Base-by-base conservation (phyloP, 1,140 invertebrate species). In the Papilio helenus region DNA sequence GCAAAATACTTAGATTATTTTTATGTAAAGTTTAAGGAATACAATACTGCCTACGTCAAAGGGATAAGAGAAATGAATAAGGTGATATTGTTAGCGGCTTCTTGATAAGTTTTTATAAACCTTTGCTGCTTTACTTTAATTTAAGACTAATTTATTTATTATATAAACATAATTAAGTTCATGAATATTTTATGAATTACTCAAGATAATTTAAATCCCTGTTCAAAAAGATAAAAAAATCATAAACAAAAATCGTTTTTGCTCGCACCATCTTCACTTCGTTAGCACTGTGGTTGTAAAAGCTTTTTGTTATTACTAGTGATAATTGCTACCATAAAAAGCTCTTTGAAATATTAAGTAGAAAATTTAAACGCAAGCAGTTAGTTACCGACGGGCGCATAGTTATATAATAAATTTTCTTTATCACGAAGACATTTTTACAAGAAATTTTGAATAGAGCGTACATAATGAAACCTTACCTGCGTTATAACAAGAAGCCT, bases 401-500 rank as follows among this genome's bases (percentile, higher is more conserved):
- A 65, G 23, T 65, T 65, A 65, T 65, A 65, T 23, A 65, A 65
- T 65, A 65, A 65, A 65, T 65, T 65, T 29, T 26, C 58, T 65
- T 65, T 65, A 16, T 4, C 26, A 65, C 58, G 58, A 10, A 26
- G 58, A 65, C 58, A 65, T 26, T 65, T 29, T 65, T 65, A 65
- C 23, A 65, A 65, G 58, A 65, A 65, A 65, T 65, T 65, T 65
- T 65, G 58, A 65, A 65, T 65, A 65, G 58, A 65, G 20, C 58
- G 20, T 23, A 29, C 26, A 65, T 65, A 29, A 65, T 65, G 58
- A 65, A 65, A 65, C 58, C 58, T 26, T 65, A 65, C 58, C 58
- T 65, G 58, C 23, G 23, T 65, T 65, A 65, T 65, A 65, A 65
- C 58, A 65, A 65, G 58, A 29, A 65, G 58, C 58, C 58, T 65